Evolutionary conservation across 2,797 vertebrate species (phyloP), one percentile per base, ranked within the genome.

Genomic region (Myoxocephalus aenaeus): DNA sequence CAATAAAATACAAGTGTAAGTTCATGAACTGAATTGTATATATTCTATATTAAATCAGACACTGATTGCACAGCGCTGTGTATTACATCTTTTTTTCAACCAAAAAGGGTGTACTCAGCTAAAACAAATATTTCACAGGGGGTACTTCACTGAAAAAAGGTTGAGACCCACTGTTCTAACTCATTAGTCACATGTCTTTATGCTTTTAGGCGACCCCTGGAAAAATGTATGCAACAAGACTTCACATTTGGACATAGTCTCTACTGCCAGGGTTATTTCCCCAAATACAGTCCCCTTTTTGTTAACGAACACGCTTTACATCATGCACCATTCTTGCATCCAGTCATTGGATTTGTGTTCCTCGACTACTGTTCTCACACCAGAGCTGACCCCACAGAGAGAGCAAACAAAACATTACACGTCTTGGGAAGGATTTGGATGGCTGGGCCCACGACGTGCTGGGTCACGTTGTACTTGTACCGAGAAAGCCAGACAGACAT

Each of bases 161-260:
- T 27, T 27, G 25, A 27, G 25, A 27, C 1, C 25, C 25, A 27
- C 25, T 27, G 25, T 27, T 15, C 64, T 58, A 61, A 80, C 40
- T 84, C 82, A 81, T 40, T 58, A 64, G 65, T 79, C 79, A 70
- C 22, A 69, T 11, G 15, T 36, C 53, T 70, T 57, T 66, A 58
- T 12, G 34, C 74, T 70, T 75, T 75, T 58, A 79, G 65, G 59
- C 53, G 51, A n/a, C n/a, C 44, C 22, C 58, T 71, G 67, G 62
- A 34, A 71, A 77, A 78, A 80, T 65, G 56, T 62, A 36, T 65
- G 73, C 77, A 73, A 44, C 48, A n/a, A n/a, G n/a, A n/a, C n/a
- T n/a, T n/a, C n/a, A n/a, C 46, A 65, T 34, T 64, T 38, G 13
- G 20, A 48, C 10, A 0, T 44, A 12, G 2, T 50, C 34, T 64